Percentiles rank a stretch among this genome's conserved stretches.
Evolutionary conservation across 2,113 vertebrate species (phyloP).

Genomic region (Heptranchias perlo): DNA sequence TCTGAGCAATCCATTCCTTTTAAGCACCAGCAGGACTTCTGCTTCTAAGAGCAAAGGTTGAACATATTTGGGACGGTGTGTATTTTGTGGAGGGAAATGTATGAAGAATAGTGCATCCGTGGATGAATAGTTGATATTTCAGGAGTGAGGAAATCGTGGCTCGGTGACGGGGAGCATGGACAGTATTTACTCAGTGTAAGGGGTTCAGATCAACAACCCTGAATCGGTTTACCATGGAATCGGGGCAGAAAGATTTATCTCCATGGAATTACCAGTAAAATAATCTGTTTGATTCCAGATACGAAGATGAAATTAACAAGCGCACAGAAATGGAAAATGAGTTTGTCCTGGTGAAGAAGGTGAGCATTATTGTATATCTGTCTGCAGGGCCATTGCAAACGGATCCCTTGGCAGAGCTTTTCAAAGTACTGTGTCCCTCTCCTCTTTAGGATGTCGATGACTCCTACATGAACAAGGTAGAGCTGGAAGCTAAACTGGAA

Average conservation of each 20-base stretch:
- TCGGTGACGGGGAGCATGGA: background rate
- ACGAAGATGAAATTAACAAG: constrained; percentile 91
- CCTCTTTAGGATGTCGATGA: constrained; percentile 72
- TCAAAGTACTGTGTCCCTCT: background rate
- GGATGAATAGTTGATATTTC: background rate
- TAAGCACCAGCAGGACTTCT: background rate
- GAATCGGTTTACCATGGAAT: no score
- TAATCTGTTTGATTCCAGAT: constrained; percentile 55
- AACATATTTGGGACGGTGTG: background rate
- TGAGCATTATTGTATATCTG: background rate
- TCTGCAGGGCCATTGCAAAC: background rate
- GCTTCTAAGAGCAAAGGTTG: background rate
- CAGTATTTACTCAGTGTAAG: background rate
- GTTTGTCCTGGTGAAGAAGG: constrained; percentile 91
- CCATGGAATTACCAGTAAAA: background rate
- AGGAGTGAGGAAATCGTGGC: background rate
- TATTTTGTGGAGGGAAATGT: background rate
- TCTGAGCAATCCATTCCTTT: background rate
- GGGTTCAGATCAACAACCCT: background rate
- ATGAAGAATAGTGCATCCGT: background rate
- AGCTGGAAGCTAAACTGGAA: constrained; percentile 70
- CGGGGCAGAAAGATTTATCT: background rate
- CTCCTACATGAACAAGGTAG: constrained; percentile 70
- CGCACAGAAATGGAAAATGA: constrained; percentile 80
- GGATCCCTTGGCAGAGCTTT: background rate